Evolutionary conservation across 2,888 invertebrate genomes (phyloP).

Genomic region (Pandemis cinnamomeana): DNA sequence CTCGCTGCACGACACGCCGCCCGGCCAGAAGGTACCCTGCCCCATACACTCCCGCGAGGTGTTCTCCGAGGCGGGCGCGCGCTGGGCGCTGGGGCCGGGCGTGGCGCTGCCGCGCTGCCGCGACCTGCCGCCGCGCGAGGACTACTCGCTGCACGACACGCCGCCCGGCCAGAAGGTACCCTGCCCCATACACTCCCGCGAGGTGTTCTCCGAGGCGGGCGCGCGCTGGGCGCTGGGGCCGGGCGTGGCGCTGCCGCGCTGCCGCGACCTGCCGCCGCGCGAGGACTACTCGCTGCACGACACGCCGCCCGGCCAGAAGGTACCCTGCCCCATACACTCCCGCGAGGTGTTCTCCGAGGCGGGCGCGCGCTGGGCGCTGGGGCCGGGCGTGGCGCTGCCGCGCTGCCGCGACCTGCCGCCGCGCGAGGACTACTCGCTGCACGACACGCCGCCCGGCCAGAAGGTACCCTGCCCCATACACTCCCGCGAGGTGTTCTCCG

Average conservation of each 20-base stretch:
- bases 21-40: slow-evolving; percentile 74
- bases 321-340: slow-evolving; percentile 43
- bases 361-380: slow-evolving; percentile 58
- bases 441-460: slow-evolving; percentile 81
- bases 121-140: slow-evolving; percentile 55
- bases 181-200: no score
- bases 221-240: slow-evolving; percentile 58
- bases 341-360: slow-evolving; percentile 56
- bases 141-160: slow-evolving; percentile 77
- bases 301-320: slow-evolving; percentile 82
- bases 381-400: slow-evolving; percentile 61
- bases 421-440: slow-evolving; percentile 71
- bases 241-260: slow-evolving; percentile 61
- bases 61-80: slow-evolving; percentile 54
- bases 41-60: no score
- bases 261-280: slow-evolving; percentile 49
- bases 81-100: slow-evolving; percentile 62
- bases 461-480: slow-evolving; percentile 59
- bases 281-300: slow-evolving; percentile 77
- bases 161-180: slow-evolving; percentile 80
- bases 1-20: slow-evolving; percentile 78
- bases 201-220: slow-evolving; percentile 55
- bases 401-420: slow-evolving; percentile 52
- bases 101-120: slow-evolving; percentile 59
- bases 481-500: no score